These are phyloP conservation scores for Corythornis vintsioides DNA, from an alignment of 2,113 vertebrate species.

Conservation along the genomic window DNA sequence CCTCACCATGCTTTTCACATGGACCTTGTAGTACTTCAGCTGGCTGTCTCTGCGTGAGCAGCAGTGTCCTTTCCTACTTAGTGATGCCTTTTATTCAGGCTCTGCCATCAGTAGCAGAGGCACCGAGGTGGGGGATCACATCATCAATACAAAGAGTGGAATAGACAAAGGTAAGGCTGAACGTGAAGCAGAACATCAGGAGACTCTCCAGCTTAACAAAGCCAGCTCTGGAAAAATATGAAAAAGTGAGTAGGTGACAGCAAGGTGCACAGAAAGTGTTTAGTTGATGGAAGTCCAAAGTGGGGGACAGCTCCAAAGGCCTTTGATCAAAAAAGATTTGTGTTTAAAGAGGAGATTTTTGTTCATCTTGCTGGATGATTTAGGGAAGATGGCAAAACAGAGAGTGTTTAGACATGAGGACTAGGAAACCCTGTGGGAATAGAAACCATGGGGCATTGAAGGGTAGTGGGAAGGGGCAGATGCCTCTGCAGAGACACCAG, in stretches of 20 bases:
- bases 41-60: neutral
- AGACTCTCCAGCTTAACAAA: neutral
- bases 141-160: neutral
- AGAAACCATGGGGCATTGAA: neutral
- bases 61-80: neutral
- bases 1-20: accelerated
- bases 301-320: neutral
- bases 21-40: accelerated
- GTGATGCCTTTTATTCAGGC: neutral
- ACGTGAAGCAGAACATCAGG: neutral
- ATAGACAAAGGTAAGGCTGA: neutral
- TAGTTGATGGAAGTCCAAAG: neutral
- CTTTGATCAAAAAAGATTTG: neutral
- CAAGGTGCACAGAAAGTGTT: neutral
- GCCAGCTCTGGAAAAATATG: neutral
- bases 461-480: neutral
- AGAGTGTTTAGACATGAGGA: neutral
- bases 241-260: neutral
- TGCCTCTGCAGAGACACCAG: neutral
- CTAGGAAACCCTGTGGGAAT: neutral
- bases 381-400: neutral
- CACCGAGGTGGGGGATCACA: neutral
- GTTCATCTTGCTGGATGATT: neutral
- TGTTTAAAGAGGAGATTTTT: neutral
- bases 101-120: neutral